Base-by-base conservation (phyloP, 2,113 vertebrate genomes). In the Sturnira hondurensis region DNA sequence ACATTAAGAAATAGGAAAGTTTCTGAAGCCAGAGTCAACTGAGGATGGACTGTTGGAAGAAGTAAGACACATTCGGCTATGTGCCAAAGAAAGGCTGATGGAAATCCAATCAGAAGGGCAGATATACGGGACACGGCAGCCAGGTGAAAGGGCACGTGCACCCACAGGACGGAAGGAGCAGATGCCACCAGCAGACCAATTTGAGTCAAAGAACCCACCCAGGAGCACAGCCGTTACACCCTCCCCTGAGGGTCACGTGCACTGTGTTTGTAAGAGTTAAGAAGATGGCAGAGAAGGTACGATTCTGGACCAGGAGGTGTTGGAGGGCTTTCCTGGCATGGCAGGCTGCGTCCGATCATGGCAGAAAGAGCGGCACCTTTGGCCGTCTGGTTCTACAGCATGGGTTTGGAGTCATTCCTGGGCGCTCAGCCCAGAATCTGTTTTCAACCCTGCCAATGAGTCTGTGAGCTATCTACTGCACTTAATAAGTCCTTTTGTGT, bases 231-330 rank as follows among this genome's bases (percentile, higher is more conserved):
- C 54, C 12, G 22, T 33, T 4, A 31, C 12, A 12, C 36, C 20
- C 2, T 36, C 28, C 73, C 12, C 28, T 9, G 5, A 36, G 33
- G 85, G 71, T 36, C 38, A 7, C 0, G 0, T 2, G 8, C 74
- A 20, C 54, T 45, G 12, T 28, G 31, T 63, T 41, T 17, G 20
- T 20, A 78, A 10, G 65, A 26, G 77, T 36, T 20, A 31, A 83
- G 54, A 78, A 82, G 45, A 73, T 22, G 16, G 20, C 74, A 83
- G 31, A 17, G n/a, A 50, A n/a, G 74, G 61, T 4, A 12, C 1
- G 3, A 9, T 2, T 82, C n/a, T 5, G 5, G n/a, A 65, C 24
- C 24, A 47, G 76, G n/a, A 61, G 22, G 73, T 38, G 5, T 1
- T 5, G 33, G 73, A 43, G 89, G 50, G 54, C 26, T 36, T 45